phyloP scores from a whole-genome alignment of 2,888 invertebrate species.

The Cantharis lateralis region DNA sequence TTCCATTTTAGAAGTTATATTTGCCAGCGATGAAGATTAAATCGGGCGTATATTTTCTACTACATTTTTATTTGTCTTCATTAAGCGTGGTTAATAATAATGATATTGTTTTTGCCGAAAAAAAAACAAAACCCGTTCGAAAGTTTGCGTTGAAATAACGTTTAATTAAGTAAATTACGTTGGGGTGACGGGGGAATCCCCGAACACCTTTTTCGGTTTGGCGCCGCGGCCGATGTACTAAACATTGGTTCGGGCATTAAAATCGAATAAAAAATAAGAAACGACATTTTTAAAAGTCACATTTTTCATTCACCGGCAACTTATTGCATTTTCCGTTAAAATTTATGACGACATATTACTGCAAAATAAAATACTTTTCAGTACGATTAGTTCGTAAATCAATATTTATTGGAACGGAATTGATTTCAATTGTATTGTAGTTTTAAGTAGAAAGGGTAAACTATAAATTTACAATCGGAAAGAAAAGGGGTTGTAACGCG shows the following conservation, averaged over 20 bases:
- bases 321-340: slow-evolving; percentile 18
- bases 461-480: slow-evolving; percentile 47
- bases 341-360: slow-evolving; percentile 52
- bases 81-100: not conserved
- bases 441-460: slow-evolving; percentile 39
- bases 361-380: slow-evolving; percentile 52
- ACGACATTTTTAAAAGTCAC: not conserved
- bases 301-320: not conserved
- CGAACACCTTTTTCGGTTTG: not conserved
- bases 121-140: not conserved
- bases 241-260: not conserved
- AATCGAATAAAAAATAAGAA: not conserved
- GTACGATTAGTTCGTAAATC: slow-evolving; percentile 52
- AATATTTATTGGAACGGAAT: slow-evolving; percentile 53
- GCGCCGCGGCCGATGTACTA: not conserved
- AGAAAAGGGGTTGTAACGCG: slow-evolving; percentile 13
- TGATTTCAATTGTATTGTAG: slow-evolving; percentile 44
- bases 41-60: slow-evolving; percentile 26
- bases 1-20: slow-evolving; percentile 27
- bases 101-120: not conserved
- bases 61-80: slow-evolving; percentile 18
- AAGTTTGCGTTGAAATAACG: not conserved
- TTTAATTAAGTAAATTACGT: not conserved
- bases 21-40: slow-evolving; percentile 30
- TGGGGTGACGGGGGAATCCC: not conserved